A percentile compares a stretch with the other conserved stretches of the same genome.
These are phyloP conservation scores for Harmothoe impar DNA, from an alignment of 2,888 invertebrate species.

Conservation along the genomic window DNA sequence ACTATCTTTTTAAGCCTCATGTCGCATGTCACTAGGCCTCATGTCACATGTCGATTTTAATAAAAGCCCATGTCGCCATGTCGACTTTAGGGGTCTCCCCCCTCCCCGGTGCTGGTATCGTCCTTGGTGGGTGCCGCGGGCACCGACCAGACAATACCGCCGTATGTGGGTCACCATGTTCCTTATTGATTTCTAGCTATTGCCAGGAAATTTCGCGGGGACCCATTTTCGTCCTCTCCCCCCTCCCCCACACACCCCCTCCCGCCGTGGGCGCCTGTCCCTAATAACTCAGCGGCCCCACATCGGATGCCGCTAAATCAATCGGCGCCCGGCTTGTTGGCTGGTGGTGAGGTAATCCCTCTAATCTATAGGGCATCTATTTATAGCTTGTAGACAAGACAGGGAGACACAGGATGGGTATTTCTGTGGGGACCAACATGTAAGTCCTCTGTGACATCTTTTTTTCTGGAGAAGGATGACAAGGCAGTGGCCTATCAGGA, in stretches of 20 bases:
- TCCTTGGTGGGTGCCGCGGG: not conserved
- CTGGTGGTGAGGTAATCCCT: not conserved
- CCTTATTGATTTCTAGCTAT: conserved; percentile 37
- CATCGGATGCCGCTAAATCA: conserved; percentile 5
- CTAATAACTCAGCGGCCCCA: not conserved
- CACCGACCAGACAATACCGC: conserved; percentile 20
- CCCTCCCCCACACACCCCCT: too few relatives aligned
- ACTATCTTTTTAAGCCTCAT: too few relatives aligned
- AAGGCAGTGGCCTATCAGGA: too few relatives aligned
- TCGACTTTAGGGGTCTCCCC: too few relatives aligned
- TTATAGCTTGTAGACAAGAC: not conserved
- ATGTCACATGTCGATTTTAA: too few relatives aligned
- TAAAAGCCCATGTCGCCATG: too few relatives aligned
- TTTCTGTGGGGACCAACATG: not conserved
- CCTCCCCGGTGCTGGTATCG: too few relatives aligned
- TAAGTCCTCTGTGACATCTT: not conserved
- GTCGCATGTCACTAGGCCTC: too few relatives aligned
- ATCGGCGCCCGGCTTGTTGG: not conserved
- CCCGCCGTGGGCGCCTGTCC: not conserved
- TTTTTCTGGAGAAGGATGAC: not conserved
- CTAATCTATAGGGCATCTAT: not conserved
- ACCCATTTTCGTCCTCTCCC: not conserved
- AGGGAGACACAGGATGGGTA: not conserved
- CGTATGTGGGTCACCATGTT: conserved; percentile 13
- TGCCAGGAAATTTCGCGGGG: conserved; percentile 3